Conservation (phyloP, 2,888 invertebrate species). For the Galerucella nymphaeae region DNA sequence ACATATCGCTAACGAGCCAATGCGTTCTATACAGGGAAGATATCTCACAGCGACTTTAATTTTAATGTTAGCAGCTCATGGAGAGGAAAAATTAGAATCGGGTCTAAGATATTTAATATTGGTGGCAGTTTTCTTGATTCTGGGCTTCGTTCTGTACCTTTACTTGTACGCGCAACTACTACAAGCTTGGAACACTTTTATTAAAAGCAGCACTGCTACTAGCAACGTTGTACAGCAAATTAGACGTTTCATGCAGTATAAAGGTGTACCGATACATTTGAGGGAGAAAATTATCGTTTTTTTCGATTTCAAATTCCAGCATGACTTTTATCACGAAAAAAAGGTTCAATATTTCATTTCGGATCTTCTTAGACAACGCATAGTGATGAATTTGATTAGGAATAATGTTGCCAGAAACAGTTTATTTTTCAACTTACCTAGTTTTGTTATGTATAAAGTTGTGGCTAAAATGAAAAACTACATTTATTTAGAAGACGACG, state of each 20-base stretch:
- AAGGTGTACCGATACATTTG: conserved; percentile 61
- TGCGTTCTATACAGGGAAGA: not conserved
- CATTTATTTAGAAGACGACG: conserved; percentile 34
- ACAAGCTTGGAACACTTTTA: conserved; percentile 48
- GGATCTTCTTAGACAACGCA: conserved; percentile 54
- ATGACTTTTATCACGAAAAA: conserved; percentile 61
- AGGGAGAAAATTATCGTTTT: conserved; percentile 60
- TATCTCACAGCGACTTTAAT: conserved; percentile 1
- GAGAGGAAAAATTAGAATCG: not conserved
- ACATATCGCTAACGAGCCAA: not conserved
- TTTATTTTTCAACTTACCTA: conserved; percentile 57
- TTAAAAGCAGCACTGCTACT: conserved; percentile 52
- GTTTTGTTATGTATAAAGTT: conserved; percentile 26
- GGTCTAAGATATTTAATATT: not conserved
- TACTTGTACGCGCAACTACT: conserved; percentile 4
- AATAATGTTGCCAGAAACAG: conserved; percentile 60
- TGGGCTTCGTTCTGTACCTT: not conserved
- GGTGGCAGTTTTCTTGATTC: not conserved
- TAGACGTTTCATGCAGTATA: conserved; percentile 63
- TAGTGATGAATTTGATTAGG: conserved; percentile 60
- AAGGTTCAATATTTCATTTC: conserved; percentile 59
- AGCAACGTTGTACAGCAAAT: conserved; percentile 60
- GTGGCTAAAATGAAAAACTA: conserved; percentile 31
- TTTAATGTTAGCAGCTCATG: not conserved
- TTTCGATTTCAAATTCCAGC: conserved; percentile 62